phyloP scores from a whole-genome alignment of 2,113 vertebrate genomes.

The Urocynchramus pylzowi region DNA sequence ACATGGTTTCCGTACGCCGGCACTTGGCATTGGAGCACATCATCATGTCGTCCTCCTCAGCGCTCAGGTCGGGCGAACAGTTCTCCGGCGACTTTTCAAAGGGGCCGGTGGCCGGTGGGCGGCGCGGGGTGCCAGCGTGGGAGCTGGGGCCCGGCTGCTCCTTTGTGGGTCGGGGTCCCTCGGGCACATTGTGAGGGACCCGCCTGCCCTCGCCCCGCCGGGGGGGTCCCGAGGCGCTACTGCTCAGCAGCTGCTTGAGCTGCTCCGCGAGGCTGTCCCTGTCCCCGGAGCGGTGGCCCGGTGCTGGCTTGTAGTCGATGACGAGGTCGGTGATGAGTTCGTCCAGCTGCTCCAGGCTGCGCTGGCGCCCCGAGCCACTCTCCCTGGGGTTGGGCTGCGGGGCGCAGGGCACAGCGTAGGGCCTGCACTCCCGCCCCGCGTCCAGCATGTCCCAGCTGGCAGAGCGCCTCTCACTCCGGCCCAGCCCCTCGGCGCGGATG shows the following conservation, averaged over 20 bases:
- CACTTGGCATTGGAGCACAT: slow-evolving; percentile 93
- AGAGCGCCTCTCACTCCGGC: slow-evolving; percentile 72
- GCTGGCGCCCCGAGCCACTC: slow-evolving; percentile 78
- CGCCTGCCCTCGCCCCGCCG: slow-evolving; percentile 57
- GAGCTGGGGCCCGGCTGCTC: slow-evolving; percentile 81
- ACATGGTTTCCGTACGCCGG: slow-evolving; percentile 86
- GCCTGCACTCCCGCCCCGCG: background rate
- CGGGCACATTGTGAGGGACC: background rate
- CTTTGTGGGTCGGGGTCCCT: slow-evolving; percentile 70
- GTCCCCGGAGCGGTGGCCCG: slow-evolving; percentile 68
- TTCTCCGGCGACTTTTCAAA: slow-evolving; percentile 70
- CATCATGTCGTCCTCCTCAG: slow-evolving; percentile 91
- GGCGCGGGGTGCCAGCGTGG: slow-evolving; percentile 63
- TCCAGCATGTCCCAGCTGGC: slow-evolving; percentile 81
- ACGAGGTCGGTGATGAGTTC: slow-evolving; percentile 93
- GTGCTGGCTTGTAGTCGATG: slow-evolving; percentile 87
- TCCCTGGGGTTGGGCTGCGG: slow-evolving; percentile 64
- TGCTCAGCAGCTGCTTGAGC: slow-evolving; percentile 82
- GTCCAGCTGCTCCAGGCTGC: slow-evolving; percentile 92
- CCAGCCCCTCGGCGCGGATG: slow-evolving; percentile 74
- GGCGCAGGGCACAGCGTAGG: background rate
- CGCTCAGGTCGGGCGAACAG: slow-evolving; percentile 85
- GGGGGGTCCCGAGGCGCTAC: slow-evolving; percentile 62
- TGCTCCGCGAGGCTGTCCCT: slow-evolving; percentile 79
- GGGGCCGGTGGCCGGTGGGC: background rate